Percentiles rank a stretch among this genome's conserved stretches.
Evolutionary conservation across 2,888 invertebrate genomes (phyloP).

Genomic region (Cartodere bifasciata): DNA sequence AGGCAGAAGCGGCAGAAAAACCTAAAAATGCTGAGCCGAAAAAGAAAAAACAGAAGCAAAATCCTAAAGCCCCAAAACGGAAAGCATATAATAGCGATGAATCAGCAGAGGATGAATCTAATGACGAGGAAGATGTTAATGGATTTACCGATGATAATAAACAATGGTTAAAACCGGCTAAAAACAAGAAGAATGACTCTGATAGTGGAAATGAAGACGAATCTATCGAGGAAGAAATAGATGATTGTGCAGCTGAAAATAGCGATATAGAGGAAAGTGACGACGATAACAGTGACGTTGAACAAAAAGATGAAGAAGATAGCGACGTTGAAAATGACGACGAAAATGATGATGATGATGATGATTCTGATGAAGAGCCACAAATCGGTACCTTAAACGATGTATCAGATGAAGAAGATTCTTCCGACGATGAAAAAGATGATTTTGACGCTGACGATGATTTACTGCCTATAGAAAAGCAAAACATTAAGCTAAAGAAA

Average conservation of each 20-base stretch:
- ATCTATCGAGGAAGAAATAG: slow-evolving; percentile 19
- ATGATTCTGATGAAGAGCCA: slow-evolving; percentile 20
- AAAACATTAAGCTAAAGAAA: slow-evolving; percentile 62
- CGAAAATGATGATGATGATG: slow-evolving; percentile 23
- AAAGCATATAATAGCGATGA: slow-evolving; percentile 23
- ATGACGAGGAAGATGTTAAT: slow-evolving; percentile 22
- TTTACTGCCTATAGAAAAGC: slow-evolving; percentile 75
- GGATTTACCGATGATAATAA: slow-evolving; percentile 62
- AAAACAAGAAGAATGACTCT: slow-evolving; percentile 28
- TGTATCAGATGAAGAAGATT: slow-evolving; percentile 28
- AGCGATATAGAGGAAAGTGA: slow-evolving; percentile 21
- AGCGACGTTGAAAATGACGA: slow-evolving; percentile 26
- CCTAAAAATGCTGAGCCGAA: slow-evolving; percentile 14
- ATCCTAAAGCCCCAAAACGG: slow-evolving; percentile 24
- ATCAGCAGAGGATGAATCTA: slow-evolving; percentile 24
- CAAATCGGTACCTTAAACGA: slow-evolving; percentile 25
- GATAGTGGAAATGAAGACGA: slow-evolving; percentile 26
- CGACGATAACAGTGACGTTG: slow-evolving; percentile 30
- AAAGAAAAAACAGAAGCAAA: slow-evolving; percentile 15
- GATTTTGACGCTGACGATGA: slow-evolving; percentile 46
- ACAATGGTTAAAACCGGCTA: slow-evolving; percentile 54
- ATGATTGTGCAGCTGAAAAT: slow-evolving; percentile 24
- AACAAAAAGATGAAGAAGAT: slow-evolving; percentile 20
- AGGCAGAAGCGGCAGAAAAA: slow-evolving; percentile 17
- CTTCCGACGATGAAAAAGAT: slow-evolving; percentile 25